Evolutionary conservation across 2,113 vertebrate species (phyloP), one percentile per base, ranked within the genome.

Genomic region (Pedionomus torquatus): DNA sequence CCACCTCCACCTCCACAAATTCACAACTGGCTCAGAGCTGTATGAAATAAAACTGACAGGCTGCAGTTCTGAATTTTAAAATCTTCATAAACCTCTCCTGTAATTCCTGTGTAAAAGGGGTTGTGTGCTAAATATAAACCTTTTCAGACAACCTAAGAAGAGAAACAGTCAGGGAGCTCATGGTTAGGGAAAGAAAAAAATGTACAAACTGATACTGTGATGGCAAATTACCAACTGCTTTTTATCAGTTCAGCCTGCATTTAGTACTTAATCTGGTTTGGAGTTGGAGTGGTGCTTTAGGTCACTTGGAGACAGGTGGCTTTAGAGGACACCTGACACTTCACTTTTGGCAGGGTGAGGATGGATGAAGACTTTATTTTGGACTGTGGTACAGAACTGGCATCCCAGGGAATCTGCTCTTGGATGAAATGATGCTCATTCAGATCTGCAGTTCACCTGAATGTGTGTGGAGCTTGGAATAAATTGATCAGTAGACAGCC

Each of bases 11-110:
- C 74, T 83, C 69, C 83, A 74, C 23, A 41, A 83, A 93, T 83
- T 93, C 94, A 92, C 77, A 93, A n/a, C 81, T 84, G 91, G 75
- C 51, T 96, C 28, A 23, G 48, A 71, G 49, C 89, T 87, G 52
- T 49, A 21, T 48, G 84, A 66, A 61, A 26, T 10, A 77, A 83
- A 93, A 83, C 46, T 83, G 89, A 89, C 82, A 95, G 83, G 66
- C 72, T 90, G 85, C 72, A 87, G 21, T 94, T 93, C 82, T 51
- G 87, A 71, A 61, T 80, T 72, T 41, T 44, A 86, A 75, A 80
- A 49, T 80, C 69, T 77, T 87, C 6, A 3, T 51, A 35, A 64
- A 80, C 41, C 37, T 80, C 43, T 90, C 46, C 68, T 46, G 54
- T 83, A 88, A 86, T 72, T 90, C 55, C 23, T 65, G 10, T 66